A percentile compares a stretch with the other conserved stretches of the same genome.
These are phyloP conservation scores for Pocillopora damicornis DNA, from an alignment of 64 coral and sea anemone genomes.

Conservation along the genomic window DNA sequence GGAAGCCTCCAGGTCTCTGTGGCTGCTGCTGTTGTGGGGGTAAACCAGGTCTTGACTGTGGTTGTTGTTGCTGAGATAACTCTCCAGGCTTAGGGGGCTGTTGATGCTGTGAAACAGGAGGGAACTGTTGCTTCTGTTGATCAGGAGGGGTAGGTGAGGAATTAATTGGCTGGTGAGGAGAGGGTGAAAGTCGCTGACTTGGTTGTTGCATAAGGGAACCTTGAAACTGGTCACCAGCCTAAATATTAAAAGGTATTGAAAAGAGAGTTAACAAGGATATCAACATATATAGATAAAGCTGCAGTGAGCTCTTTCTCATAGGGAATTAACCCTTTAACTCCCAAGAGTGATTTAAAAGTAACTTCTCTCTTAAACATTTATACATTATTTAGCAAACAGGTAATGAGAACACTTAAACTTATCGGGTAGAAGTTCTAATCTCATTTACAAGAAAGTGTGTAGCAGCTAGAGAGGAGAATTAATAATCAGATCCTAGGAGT, in stretches of 20 bases:
- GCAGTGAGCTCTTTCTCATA: too few relatives aligned
- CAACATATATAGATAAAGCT: background rate
- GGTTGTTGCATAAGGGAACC: conserved; percentile 12
- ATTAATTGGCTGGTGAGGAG: background rate
- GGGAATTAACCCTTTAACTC: background rate
- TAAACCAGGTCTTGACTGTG: background rate
- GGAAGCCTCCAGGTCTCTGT: background rate
- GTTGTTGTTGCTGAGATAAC: conserved; percentile 13
- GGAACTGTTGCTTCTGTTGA: conserved; percentile 27
- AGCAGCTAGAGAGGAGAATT: too few relatives aligned
- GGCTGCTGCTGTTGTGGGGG: background rate
- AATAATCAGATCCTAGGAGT: too few relatives aligned
- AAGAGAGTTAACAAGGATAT: background rate
- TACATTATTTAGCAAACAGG: too few relatives aligned
- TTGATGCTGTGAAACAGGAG: background rate
- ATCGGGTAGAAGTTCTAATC: too few relatives aligned
- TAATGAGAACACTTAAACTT: too few relatives aligned
- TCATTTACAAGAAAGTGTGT: too few relatives aligned
- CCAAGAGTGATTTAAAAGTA: background rate
- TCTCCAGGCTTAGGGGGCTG: background rate
- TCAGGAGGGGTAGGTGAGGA: background rate
- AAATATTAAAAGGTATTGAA: background rate
- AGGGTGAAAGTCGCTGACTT: conserved; percentile 16
- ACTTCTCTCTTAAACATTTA: too few relatives aligned
- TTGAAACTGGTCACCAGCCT: conserved; percentile 26